These are phyloP conservation scores for Drosophila subsilvestris DNA, from an alignment of 2,888 invertebrate genomes.

Conservation along the genomic window DNA sequence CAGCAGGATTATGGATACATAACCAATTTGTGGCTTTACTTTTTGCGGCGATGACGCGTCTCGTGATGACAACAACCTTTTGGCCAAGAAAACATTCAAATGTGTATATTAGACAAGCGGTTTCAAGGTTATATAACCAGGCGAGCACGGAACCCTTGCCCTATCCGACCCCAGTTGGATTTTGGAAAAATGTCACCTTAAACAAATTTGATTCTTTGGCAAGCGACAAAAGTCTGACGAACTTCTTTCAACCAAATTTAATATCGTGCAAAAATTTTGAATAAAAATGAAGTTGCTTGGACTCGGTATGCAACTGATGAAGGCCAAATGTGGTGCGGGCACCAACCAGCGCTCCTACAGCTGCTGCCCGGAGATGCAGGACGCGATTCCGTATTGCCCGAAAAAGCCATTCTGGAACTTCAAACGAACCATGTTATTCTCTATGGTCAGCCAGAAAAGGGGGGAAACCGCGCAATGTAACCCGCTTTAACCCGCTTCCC, in stretches of 20 bases:
- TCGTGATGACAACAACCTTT: not conserved
- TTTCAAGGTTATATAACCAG: not conserved
- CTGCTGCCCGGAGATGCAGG: conserved; percentile 25
- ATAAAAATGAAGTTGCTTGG: conserved; percentile 60
- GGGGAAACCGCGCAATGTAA: not conserved
- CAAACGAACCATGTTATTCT: conserved; percentile 19
- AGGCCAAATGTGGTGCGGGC: conserved; percentile 4
- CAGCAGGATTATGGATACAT: not conserved
- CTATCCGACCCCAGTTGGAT: not conserved
- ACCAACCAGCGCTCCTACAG: conserved; percentile 19
- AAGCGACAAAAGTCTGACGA: conserved; percentile 1
- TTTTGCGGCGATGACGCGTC: conserved; percentile 62
- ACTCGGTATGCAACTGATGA: conserved; percentile 39
- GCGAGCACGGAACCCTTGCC: no score
- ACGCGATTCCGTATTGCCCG: conserved; percentile 46
- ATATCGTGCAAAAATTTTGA: conserved; percentile 8
- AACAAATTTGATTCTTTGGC: not conserved
- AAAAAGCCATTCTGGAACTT: conserved; percentile 42
- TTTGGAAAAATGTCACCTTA: not conserved
- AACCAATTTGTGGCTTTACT: conserved; percentile 2
- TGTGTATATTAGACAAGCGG: not conserved
- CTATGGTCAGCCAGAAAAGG: conserved; percentile 45
- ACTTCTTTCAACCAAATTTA: conserved; percentile 10
- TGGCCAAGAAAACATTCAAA: not conserved
- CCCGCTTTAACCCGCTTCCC: not conserved